Conservation (phyloP, 2,113 vertebrate species). For the Saimiri boliviensis region DNA sequence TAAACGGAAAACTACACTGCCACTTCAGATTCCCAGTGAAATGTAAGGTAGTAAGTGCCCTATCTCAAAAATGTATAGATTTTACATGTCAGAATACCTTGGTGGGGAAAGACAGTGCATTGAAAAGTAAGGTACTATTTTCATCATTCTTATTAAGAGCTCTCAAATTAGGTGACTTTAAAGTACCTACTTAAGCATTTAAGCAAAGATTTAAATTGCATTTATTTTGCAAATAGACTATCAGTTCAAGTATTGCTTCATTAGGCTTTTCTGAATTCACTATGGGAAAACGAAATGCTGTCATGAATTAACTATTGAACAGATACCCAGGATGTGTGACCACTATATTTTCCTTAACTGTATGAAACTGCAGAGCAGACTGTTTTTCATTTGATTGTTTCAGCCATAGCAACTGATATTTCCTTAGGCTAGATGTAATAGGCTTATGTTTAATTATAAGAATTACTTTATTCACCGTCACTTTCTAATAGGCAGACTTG, state of each 20-base stretch:
- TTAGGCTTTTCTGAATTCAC: neutral
- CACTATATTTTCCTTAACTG: neutral
- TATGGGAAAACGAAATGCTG: neutral
- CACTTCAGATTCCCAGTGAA: neutral
- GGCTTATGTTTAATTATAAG: neutral
- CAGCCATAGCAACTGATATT: neutral
- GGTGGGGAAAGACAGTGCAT: rapidly evolving
- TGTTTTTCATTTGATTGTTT: neutral
- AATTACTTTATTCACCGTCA: neutral
- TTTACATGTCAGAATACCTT: neutral
- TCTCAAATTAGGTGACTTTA: neutral
- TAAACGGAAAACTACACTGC: neutral
- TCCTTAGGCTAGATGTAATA: conserved; percentile 10
- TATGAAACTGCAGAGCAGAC: neutral
- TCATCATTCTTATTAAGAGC: neutral
- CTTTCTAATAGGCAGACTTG: neutral
- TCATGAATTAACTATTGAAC: neutral
- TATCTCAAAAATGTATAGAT: neutral
- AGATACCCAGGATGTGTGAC: neutral
- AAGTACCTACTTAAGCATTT: neutral
- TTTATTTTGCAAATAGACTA: neutral
- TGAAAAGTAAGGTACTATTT: conserved; percentile 12
- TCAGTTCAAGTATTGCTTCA: neutral
- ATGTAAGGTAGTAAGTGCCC: neutral
- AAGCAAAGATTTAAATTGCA: neutral